phyloP scores from a whole-genome alignment of 2,888 invertebrate genomes.

The Rhagium mordax region DNA sequence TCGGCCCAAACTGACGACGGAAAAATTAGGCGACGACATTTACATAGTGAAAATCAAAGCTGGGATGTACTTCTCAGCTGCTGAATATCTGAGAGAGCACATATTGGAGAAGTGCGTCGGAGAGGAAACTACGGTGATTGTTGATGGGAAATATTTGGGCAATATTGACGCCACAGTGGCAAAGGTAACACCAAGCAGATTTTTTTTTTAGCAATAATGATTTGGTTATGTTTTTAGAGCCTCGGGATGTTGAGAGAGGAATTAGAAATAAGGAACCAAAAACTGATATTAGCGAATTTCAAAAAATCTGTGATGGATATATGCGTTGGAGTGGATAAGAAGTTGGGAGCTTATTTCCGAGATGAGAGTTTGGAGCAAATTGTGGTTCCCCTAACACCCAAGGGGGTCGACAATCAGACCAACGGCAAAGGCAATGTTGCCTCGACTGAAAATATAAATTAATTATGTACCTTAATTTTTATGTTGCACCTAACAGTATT shows the following conservation, averaged over 20 bases:
- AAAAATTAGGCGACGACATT: conserved; percentile 66
- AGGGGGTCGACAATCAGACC: no score
- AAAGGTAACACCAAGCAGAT: conserved; percentile 68
- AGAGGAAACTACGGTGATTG: conserved; percentile 62
- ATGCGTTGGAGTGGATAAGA: conserved; percentile 61
- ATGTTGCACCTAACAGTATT: not conserved
- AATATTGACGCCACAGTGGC: conserved; percentile 77
- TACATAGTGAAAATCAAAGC: conserved; percentile 80
- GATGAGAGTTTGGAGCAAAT: conserved; percentile 58
- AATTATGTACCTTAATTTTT: not conserved
- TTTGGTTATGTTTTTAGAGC: conserved; percentile 68
- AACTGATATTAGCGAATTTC: conserved; percentile 72
- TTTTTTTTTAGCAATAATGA: conserved; percentile 6
- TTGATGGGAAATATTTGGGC: conserved; percentile 73
- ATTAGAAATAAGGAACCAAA: conserved; percentile 70
- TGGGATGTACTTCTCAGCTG: conserved; percentile 85
- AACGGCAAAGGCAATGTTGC: not conserved
- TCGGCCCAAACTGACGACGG: conserved; percentile 68
- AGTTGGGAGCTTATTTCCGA: conserved; percentile 57
- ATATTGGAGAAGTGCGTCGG: conserved; percentile 65
- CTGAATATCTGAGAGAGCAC: conserved; percentile 78
- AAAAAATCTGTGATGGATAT: conserved; percentile 64
- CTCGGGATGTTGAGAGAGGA: conserved; percentile 73
- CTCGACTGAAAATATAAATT: not conserved
- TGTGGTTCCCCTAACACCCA: conserved; percentile 22